Conservation (phyloP, 2,888 invertebrate species). For the Nephrocerus scutellatus region DNA sequence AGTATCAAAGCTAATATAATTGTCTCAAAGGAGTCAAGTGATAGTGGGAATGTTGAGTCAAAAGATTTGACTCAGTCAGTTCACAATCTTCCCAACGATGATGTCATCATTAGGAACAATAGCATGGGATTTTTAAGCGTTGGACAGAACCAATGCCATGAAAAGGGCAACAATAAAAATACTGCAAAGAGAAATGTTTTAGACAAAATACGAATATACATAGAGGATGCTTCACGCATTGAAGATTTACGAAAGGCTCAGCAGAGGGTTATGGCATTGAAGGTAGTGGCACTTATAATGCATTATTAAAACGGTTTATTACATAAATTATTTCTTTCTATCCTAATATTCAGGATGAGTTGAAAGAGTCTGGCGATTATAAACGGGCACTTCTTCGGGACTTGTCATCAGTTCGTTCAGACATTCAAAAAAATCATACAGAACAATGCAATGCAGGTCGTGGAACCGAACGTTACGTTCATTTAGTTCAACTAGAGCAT, state of each 20-base stretch:
- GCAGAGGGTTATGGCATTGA: conserved; percentile 13
- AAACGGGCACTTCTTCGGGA: conserved; percentile 12
- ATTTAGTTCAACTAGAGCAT: conserved; percentile 11
- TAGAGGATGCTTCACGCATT: conserved; percentile 18
- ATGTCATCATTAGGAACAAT: too few species aligned
- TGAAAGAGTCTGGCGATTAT: conserved; percentile 9
- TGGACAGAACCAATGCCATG: too few species aligned
- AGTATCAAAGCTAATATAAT: too few species aligned
- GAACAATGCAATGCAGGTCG: conserved; percentile 9
- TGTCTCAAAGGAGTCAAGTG: too few species aligned
- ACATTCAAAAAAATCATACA: conserved; percentile 11
- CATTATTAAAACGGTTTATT: background rate
- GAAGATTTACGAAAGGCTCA: conserved; percentile 18
- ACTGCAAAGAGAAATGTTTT: too few species aligned
- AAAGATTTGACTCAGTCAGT: too few species aligned
- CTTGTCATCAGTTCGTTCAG: conserved; percentile 6
- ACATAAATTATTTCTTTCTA: background rate
- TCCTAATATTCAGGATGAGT: conserved; percentile 7
- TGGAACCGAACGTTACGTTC: conserved; percentile 12
- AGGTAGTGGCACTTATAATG: conserved; percentile 2
- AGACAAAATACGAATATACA: too few species aligned
- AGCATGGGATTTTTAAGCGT: too few species aligned
- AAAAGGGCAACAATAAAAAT: too few species aligned
- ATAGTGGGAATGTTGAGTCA: too few species aligned
- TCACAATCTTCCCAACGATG: too few species aligned